Evolutionary conservation across 2,797 vertebrate species (phyloP), one percentile per base, ranked within the genome.

Genomic region (Phataginus tetradactyla): DNA sequence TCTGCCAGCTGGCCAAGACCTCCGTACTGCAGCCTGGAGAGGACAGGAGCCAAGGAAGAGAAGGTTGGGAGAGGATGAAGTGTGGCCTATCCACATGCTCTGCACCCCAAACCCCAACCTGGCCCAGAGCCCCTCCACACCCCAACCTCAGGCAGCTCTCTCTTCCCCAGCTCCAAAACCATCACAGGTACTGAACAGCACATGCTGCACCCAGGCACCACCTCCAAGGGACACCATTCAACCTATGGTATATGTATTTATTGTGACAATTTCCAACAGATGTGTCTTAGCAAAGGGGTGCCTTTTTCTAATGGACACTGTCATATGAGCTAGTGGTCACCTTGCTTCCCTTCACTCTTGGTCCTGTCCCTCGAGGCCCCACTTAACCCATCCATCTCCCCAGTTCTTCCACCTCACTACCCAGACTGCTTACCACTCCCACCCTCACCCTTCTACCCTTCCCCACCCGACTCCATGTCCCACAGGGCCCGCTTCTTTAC

Each of bases 1-100:
- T 99, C 99, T 0, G 99, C 98, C 96, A 99, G 98, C 97, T 99
- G 99, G 74, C 99, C 99, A 94, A 99, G 97, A 8, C 99, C 99
- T 18, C 99, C 99, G 0, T 99, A 99, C 96, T 99, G 99, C 97
- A 99, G 95, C 98, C 99, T 99, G 98, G 29, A 64, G 27, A 13
- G 2, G 51, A 78, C 12, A n/a, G 42, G 34, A 37, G 61, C 34
- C 59, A 0, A 4, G 8, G 1, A 45, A 21, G 39, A 69, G n/a
- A 34, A 63, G 2, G 34, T 55, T 53, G 49, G 68, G 63, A 83
- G 14, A 66, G 27, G 90, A 69, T 21, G 23, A 27, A n/a, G 23
- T n/a, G 9, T 21, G 1, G 25, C 81, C 42, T 21, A 21, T 9
- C 55, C 57, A 13, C 23, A 32, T n/a, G 27, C 55, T 90, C 71